Evolutionary conservation across 2,888 invertebrate genomes (phyloP).

Genomic region (Holacanthella duospinosa): DNA sequence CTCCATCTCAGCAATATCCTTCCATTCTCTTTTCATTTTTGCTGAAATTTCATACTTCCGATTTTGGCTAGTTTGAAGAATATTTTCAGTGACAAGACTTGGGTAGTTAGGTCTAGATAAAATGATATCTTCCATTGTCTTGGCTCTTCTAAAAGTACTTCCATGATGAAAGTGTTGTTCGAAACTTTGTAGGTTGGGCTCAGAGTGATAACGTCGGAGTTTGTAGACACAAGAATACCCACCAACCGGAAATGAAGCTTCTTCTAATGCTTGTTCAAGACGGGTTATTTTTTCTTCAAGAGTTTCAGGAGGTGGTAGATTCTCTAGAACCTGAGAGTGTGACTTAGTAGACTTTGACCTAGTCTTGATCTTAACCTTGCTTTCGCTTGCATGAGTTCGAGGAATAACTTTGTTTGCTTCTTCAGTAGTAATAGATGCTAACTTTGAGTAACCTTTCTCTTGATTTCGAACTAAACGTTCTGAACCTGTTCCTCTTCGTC

Average conservation of each 20-base stretch:
- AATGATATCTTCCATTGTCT: slow-evolving; percentile 14
- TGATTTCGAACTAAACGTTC: too few species aligned
- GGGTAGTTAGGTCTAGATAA: neutral
- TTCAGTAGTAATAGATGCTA: too few species aligned
- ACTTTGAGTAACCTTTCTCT: too few species aligned
- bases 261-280: neutral
- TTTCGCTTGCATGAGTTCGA: too few species aligned
- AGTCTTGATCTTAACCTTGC: too few species aligned
- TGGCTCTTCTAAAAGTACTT: neutral
- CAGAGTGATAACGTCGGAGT: slow-evolving; percentile 12
- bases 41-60: neutral
- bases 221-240: slow-evolving; percentile 7
- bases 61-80: slow-evolving; percentile 6
- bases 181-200: slow-evolving; percentile 2
- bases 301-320: too few species aligned
- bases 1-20: slow-evolving; percentile 18
- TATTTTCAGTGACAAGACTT: slow-evolving; percentile 6
- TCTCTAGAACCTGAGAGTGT: too few species aligned
- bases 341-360: too few species aligned
- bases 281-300: neutral
- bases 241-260: too few species aligned
- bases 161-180: neutral
- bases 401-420: too few species aligned
- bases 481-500: too few species aligned
- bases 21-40: slow-evolving; percentile 17